phyloP scores from a whole-genome alignment of 1,140 invertebrate species.

The Holotrichia oblita region DNA sequence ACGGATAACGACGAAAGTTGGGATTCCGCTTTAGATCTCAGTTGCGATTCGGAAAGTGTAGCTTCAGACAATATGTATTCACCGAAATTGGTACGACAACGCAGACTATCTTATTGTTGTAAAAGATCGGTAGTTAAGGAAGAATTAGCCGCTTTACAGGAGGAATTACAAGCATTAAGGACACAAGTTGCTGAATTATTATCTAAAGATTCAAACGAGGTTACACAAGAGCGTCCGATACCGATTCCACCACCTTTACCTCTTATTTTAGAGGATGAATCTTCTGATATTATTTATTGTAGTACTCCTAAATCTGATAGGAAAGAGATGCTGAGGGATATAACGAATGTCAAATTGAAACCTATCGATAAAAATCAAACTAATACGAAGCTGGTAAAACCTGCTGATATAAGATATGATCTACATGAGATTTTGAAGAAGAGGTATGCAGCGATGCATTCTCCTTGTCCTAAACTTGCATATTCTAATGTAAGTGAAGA shows the following conservation, averaged over 20 bases:
- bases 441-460: conserved; percentile 43
- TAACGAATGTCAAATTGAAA: conserved; percentile 28
- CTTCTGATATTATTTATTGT: neutral
- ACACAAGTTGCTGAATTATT: neutral
- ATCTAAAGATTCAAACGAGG: neutral
- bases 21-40: conserved; percentile 36
- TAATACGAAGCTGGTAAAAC: neutral
- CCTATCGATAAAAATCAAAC: neutral
- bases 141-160: conserved; percentile 16
- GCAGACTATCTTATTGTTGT: conserved; percentile 18
- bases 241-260: conserved; percentile 40
- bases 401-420: conserved; percentile 38
- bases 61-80: neutral
- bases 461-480: conserved; percentile 37
- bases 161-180: conserved; percentile 9
- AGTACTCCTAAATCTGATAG: neutral
- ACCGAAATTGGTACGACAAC: neutral
- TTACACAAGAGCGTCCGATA: neutral
- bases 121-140: neutral
- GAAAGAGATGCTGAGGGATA: conserved; percentile 13
- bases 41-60: neutral
- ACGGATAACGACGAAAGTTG: neutral
- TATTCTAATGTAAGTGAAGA: conserved; percentile 27
- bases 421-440: conserved; percentile 39
- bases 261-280: neutral